Evolutionary conservation across 2,888 invertebrate genomes (phyloP), one percentile per base, ranked within the genome.

Genomic region (Galerucella pusilla): DNA sequence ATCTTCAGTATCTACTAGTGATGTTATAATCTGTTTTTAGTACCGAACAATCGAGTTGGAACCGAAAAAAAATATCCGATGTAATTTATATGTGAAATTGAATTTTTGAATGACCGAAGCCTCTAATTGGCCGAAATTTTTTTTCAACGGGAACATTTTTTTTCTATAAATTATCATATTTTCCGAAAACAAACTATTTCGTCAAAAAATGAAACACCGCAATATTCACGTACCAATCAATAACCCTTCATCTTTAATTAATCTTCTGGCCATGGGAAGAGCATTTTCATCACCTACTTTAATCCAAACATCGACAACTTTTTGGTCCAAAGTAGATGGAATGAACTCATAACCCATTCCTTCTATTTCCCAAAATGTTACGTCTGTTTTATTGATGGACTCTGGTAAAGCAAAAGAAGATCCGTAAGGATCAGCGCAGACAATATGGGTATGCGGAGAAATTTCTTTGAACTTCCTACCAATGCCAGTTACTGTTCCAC

Each of bases 291-390:
- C 99, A n/a, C 90, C 90, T 0, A 93, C 90, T 88, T 98, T 98
- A 71, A 94, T 88, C 99, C 99, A 99, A 79, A 89, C 88, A 88
- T 99, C 98, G 2, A 98, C 92, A 2, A 95, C 91, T 2, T 86
- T 89, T 57, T 93, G 91, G 89, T 96, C 96, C 76, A 97, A 89
- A 12, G 97, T 95, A 0, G 95, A 94, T 4, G 99, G 99, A 68
- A 97, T 88, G 87, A 99, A 99, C 88, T 99, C 99, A 86, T 99
- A 99, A 5, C 99, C 99, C 80, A 96, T 94, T 64, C 97, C 98
- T 86, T 94, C 93, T 60, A 92, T 89, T 89, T 99, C 98, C 87
- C 98, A 99, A 81, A 92, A 91, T 1, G 91, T 89, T 0, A 93
- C 90, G 81, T 94, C 93, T 1, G 91, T 89, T 78, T 91, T 85